Base-by-base conservation (phyloP, 2,888 invertebrate species). In the Nomada fabriciana region DNA sequence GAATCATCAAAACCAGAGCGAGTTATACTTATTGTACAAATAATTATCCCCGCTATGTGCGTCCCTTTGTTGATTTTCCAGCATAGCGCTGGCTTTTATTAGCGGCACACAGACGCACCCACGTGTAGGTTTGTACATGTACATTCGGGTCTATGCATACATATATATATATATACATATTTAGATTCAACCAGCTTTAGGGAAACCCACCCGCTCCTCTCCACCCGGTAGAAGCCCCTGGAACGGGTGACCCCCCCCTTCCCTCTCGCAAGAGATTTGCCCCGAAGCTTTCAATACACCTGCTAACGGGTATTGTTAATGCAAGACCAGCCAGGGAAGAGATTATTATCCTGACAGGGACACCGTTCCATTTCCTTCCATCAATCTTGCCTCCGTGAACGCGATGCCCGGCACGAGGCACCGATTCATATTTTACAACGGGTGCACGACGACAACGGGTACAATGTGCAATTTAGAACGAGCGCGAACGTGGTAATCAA, bases 391-490 rank as follows among this genome's bases (percentile, higher is more conserved):
- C 23, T 57, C 50, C 53, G 52, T 43, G 43, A 9, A 15, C 61
- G 20, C 55, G 61, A 79, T 61, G 74, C 55, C 60, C 53, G 69
- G 52, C 67, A 55, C 64, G 36, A 75, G 61, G 18, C 36, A 63
- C 36, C 68, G 76, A 78, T 85, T 86, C 73, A 76, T 82, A 85
- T 80, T 85, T 70, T 67, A 72, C 79, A 57, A 72, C 76, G 65
- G 64, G 53, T 47, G 20, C 68, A 29, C 65, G 80, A 72, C 80
- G 23, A 36, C 36, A 53, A 53, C 60, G 52, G 63, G 64, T 73
- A 69, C 74, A 73, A 88, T 76, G 80, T 43, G 73, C 86, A 84
- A 87, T 87, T 87, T 86, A 84, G 84, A 87, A 80, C 86, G 81
- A 75, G 80, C 84, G 80, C 84, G 83, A 82, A 74, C 81, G 73